Percentiles rank a stretch among this genome's conserved stretches.
phyloP scores from a whole-genome alignment of 2,113 vertebrate genomes.

The Notothenia rossii region DNA sequence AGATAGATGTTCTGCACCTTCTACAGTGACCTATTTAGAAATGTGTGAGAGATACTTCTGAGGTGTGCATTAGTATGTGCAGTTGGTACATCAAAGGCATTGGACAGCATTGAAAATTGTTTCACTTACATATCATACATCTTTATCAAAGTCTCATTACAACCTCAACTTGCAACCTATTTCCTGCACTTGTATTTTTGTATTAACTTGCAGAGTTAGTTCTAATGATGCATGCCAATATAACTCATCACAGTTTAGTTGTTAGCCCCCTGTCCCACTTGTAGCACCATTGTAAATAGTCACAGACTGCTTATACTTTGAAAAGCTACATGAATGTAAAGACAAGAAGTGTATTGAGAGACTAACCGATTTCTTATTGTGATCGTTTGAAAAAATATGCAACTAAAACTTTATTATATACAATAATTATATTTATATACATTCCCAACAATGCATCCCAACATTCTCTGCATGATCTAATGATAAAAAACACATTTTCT shows the following conservation, averaged over 20 bases:
- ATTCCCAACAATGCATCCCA: neutral
- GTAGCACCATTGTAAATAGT: neutral
- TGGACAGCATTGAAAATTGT: constrained; percentile 1
- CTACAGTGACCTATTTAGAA: constrained; percentile 52
- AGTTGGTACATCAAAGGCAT: constrained; percentile 9
- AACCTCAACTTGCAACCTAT: constrained; percentile 39
- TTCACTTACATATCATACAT: neutral
- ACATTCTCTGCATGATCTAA: neutral
- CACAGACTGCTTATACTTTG: no score
- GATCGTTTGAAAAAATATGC: no score
- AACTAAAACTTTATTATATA: no score
- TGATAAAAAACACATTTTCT: neutral
- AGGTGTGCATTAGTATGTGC: neutral
- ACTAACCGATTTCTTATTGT: no score
- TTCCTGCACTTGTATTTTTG: constrained; percentile 13
- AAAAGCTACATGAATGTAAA: no score
- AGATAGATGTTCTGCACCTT: constrained; percentile 22
- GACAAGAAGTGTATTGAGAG: no score
- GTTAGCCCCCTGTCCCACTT: neutral
- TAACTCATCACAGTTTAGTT: neutral
- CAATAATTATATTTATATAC: neutral
- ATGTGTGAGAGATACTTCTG: constrained; percentile 15
- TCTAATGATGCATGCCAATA: neutral
- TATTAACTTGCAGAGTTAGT: constrained; percentile 10
- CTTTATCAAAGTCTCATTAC: neutral